These are phyloP conservation scores for Vespertilio murinus DNA, from an alignment of 2,797 vertebrate genomes.

Conservation along the genomic window DNA sequence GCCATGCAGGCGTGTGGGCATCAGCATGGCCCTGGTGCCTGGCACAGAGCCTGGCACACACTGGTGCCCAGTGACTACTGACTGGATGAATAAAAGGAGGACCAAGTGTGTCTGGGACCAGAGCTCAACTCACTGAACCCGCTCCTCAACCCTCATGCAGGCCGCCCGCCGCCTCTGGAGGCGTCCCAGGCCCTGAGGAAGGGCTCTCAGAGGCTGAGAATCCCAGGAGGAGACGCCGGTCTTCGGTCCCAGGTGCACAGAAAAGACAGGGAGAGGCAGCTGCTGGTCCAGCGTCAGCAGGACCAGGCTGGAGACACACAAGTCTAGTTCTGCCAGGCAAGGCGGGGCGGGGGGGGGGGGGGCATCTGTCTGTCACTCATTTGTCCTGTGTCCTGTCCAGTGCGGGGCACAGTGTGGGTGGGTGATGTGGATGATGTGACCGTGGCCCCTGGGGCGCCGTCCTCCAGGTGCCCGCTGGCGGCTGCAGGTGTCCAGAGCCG, in stretches of 20 bases:
- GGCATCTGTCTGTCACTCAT: neutral
- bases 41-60: neutral
- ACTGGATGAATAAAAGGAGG: neutral
- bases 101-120: neutral
- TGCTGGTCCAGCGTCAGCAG: neutral
- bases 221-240: neutral
- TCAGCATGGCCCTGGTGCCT: neutral
- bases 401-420: neutral
- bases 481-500: neutral
- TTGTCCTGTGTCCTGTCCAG: neutral
- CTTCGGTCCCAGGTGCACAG: neutral
- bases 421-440: neutral
- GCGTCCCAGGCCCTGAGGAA: neutral
- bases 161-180: neutral
- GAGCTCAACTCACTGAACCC: neutral
- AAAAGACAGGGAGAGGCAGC: neutral
- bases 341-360: neutral
- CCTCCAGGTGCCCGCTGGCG: neutral
- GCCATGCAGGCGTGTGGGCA: neutral
- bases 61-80: neutral
- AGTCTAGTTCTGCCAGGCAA: neutral
- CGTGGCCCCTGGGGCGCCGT: neutral
- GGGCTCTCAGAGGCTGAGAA: neutral
- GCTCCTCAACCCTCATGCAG: neutral
- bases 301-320: neutral